A percentile compares a stretch with the other conserved stretches of the same genome.
phyloP scores from a whole-genome alignment of 1,140 invertebrate species.

The Cataglyphis hispanica region DNA sequence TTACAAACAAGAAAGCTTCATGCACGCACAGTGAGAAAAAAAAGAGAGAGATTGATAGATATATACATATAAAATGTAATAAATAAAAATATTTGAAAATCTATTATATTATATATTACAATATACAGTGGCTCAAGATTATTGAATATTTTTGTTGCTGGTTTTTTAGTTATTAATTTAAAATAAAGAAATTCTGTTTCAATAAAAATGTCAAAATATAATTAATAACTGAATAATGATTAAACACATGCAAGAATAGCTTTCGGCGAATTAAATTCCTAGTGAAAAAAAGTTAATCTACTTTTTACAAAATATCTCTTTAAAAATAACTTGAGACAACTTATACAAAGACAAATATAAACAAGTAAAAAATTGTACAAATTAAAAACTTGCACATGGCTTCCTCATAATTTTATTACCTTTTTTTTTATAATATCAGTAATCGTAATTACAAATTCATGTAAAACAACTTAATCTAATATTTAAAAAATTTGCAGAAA shows the following conservation, averaged over 20 bases:
- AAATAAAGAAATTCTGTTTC: not conserved
- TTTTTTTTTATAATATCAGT: too few relatives aligned
- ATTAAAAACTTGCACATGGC: too few relatives aligned
- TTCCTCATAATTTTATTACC: too few relatives aligned
- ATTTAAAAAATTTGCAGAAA: too few relatives aligned
- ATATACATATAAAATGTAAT: too few relatives aligned
- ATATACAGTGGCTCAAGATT: not conserved
- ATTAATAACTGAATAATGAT: not conserved
- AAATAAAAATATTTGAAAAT: too few relatives aligned
- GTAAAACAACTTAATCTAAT: too few relatives aligned
- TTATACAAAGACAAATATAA: not conserved
- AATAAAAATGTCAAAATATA: not conserved
- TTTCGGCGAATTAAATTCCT: not conserved
- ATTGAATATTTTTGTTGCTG: not conserved
- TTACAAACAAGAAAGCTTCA: not conserved
- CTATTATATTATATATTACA: not conserved
- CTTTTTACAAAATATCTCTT: not conserved
- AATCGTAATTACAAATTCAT: too few relatives aligned
- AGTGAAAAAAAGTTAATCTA: not conserved
- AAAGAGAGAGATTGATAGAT: too few relatives aligned
- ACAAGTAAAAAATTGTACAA: too few relatives aligned
- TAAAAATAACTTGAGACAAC: slow-evolving; percentile 5
- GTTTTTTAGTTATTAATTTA: not conserved
- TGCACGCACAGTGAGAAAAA: too few relatives aligned
- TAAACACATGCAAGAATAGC: not conserved